Base-by-base conservation (phyloP, 2,888 invertebrate species). In the Saturnia pavonia region DNA sequence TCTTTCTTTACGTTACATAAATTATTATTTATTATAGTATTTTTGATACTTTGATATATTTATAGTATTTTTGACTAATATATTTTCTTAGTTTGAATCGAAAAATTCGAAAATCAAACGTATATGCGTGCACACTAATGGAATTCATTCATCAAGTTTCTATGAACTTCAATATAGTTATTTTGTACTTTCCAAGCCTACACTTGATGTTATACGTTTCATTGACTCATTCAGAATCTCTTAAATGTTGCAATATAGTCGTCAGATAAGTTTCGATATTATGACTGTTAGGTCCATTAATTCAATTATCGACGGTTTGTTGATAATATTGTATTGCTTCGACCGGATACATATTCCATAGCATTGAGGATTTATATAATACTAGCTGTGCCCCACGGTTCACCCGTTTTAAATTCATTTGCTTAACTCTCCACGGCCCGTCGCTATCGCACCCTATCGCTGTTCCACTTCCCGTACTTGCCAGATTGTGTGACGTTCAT, bases 171-270 rank as follows among this genome's bases (percentile, higher is more conserved):
- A 74, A 73, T 74, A n/a, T n/a, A n/a, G n/a, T n/a, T n/a, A 73
- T 72, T 75, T 74, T 65, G 72, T 74, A 72, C 69, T 69, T 71
- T 75, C 72, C 72, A 72, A 71, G 74, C 77, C 75, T 75, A 74
- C 73, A 70, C 73, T 77, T 72, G 71, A 81, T 80, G n/a, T 80
- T 76, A 74, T 76, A 74, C 34, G 63, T 65, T 69, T 74, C 78
- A 77, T 77, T 81, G 76, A 76, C 77, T 73, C 76, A 77, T 76
- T 78, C 76, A 74, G n/a, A 76, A 76, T 70, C 73, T 76, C 34
- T 54, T 54, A 54, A 7, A 22, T 9, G 9, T 54, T 54, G 16
- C 14, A 34, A 14, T 34, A 63, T 7, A 14, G 63, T 63, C 6
- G 16, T 63, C 63, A 27, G 34, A 14, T 16, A 27, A 34, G 16